Base-by-base conservation (phyloP, 2,888 invertebrate genomes). In the Apodemia duryi region DNA sequence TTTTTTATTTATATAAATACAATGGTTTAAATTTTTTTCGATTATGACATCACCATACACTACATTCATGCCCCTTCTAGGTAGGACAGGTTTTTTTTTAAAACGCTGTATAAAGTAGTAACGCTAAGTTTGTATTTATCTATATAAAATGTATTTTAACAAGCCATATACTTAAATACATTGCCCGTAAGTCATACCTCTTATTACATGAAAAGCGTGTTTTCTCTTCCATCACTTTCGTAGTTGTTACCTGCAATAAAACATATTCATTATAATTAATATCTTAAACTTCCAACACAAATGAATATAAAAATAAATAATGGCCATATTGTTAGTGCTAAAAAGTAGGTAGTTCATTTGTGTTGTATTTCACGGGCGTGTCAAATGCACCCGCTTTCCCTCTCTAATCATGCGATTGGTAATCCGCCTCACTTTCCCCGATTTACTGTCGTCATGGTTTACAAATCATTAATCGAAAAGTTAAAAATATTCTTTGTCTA, bases 301-400 rank as follows among this genome's bases (percentile, higher is more conserved):
- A 52, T 21, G 28, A 52, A n/a, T 11, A 52, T 21, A 29, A 2
- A 52, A 29, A 28, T 54, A 10, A 54, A 54, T 54, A 54, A 29
- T 11, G 5, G 29, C 54, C 10, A 29, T 54, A 29, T 49, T n/a
- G 49, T 46, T 46, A 46, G 46, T 46, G 1, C 2, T 35, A 57
- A 57, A 57, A 32, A 35, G 57, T 57, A 32, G 29, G 57, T 57
- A 57, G 11, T 29, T 32, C 51, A 60, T 62, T 46, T 61, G 49
- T 21, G 63, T 63, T 68, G 72, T 74, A 62, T 66, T 75, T 76
- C 69, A 73, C 70, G 64, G 72, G 73, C 79, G 75, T 75, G 69
- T 77, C 83, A 72, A 82, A 82, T 75, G 72, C 68, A 69, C 68
- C 71, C 70, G 79, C 84, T 85, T 85, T 84, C 85, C 72, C 76